Evolutionary conservation across 1,140 invertebrate genomes (phyloP).

Genomic region (Eciton burchellii): DNA sequence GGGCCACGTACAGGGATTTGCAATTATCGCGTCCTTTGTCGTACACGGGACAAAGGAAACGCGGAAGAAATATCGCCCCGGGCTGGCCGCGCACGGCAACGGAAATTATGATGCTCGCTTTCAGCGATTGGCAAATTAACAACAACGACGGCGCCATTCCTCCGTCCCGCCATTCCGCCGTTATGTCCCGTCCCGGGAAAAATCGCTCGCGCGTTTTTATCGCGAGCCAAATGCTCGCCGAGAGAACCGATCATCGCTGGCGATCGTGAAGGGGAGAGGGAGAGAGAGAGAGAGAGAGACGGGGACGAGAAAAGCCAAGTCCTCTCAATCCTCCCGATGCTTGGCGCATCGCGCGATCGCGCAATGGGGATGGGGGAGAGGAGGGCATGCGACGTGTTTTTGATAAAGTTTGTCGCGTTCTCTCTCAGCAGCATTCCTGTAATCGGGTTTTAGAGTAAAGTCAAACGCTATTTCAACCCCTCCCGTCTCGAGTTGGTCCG

Average conservation of each 20-base stretch:
- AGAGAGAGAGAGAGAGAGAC: too few species aligned
- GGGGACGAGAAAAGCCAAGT: too few species aligned
- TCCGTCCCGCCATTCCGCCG: too few species aligned
- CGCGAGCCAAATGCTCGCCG: constrained; percentile 18
- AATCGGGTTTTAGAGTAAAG: constrained; percentile 15
- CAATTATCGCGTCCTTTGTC: constrained; percentile 60
- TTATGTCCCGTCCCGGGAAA: not conserved
- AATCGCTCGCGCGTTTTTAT: constrained; percentile 40
- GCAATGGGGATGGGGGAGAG: constrained; percentile 32
- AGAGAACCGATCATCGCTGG: constrained; percentile 31
- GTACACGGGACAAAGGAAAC: constrained; percentile 36
- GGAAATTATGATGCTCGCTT: constrained; percentile 56
- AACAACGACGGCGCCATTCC: constrained; percentile 3
- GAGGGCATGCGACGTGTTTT: not conserved
- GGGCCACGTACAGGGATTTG: constrained; percentile 50
- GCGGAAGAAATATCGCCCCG: constrained; percentile 55
- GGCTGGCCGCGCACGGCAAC: not conserved
- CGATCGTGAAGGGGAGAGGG: constrained; percentile 33
- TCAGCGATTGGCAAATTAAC: constrained; percentile 54
- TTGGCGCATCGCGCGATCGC: too few species aligned
- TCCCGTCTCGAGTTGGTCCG: not conserved
- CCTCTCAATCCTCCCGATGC: too few species aligned
- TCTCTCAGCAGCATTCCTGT: not conserved
- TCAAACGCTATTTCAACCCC: not conserved
- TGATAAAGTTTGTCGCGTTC: not conserved